phyloP scores from a whole-genome alignment of 2,113 vertebrate genomes.

The Speoplatyrhinus poulsoni region DNA sequence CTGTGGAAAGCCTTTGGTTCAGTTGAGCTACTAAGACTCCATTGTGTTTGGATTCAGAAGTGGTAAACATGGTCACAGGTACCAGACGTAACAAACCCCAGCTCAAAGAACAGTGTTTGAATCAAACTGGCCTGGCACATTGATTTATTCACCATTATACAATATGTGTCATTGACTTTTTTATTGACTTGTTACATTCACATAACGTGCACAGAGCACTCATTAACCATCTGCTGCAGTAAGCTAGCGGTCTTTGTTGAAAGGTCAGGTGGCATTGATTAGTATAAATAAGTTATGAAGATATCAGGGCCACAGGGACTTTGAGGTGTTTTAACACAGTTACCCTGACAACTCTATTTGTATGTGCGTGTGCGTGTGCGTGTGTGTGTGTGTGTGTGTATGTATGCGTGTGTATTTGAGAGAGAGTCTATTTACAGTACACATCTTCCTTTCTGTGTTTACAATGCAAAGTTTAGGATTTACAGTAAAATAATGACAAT shows the following conservation, averaged over 20 bases:
- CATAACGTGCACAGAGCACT: not conserved
- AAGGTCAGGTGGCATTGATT: constrained; percentile 41
- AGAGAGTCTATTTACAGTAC: no score
- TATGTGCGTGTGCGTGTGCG: not conserved
- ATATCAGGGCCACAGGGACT: constrained; percentile 27
- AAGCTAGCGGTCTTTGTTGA: constrained; percentile 7
- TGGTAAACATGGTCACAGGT: no score
- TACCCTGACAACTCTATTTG: not conserved
- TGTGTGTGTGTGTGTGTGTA: not conserved
- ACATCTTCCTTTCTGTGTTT: no score
- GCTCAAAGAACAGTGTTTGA: no score
- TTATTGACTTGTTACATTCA: not conserved
- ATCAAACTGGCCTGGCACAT: no score
- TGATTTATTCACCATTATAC: no score
- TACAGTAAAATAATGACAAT: no score
- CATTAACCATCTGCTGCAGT: constrained; percentile 5
- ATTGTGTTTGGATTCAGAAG: no score
- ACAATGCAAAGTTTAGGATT: no score
- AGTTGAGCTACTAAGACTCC: no score
- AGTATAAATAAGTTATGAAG: constrained; percentile 52
- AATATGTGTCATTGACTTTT: not conserved
- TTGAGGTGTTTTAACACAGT: constrained; percentile 29
- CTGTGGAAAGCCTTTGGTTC: no score
- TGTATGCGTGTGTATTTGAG: not conserved
- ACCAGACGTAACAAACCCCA: no score